Conservation (phyloP, 1,140 invertebrate genomes). For the Zelostemma sp. region DNA sequence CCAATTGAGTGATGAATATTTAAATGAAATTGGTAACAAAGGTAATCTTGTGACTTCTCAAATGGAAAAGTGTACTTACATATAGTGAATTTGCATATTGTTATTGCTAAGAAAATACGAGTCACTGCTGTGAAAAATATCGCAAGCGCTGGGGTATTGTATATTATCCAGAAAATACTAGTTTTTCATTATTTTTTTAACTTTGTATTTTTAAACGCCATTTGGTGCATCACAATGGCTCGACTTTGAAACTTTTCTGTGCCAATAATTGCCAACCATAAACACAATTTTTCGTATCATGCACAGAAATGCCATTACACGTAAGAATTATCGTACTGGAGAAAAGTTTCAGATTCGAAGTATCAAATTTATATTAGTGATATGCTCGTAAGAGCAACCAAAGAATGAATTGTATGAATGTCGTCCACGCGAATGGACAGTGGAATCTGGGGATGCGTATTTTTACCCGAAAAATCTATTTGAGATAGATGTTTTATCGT, state of each 20-base stretch:
- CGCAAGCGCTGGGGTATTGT: neutral
- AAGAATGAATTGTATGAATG: slow-evolving; percentile 44
- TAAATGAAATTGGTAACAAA: slow-evolving; percentile 7
- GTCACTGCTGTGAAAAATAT: neutral
- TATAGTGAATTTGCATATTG: slow-evolving; percentile 6
- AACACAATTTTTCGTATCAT: neutral
- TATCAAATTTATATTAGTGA: neutral
- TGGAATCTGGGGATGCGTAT: neutral
- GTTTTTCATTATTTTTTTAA: slow-evolving; percentile 2
- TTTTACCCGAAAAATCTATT: too few relatives aligned
- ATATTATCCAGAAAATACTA: neutral
- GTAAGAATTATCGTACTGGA: neutral
- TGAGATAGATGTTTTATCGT: too few relatives aligned
- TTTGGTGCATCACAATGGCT: slow-evolving; percentile 1
- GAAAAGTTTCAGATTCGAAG: neutral
- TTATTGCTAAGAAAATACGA: slow-evolving; percentile 4
- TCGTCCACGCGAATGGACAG: neutral
- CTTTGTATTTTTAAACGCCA: slow-evolving; percentile 6
- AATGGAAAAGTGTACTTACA: slow-evolving; percentile 5
- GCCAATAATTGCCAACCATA: neutral
- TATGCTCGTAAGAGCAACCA: slow-evolving; percentile 31
- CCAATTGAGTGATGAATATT: too few relatives aligned
- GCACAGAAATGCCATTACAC: neutral
- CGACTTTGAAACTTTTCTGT: neutral
- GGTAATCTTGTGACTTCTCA: slow-evolving; percentile 2